Evolutionary conservation across 2,113 vertebrate species (phyloP).

Genomic region (Saimiri boliviensis): DNA sequence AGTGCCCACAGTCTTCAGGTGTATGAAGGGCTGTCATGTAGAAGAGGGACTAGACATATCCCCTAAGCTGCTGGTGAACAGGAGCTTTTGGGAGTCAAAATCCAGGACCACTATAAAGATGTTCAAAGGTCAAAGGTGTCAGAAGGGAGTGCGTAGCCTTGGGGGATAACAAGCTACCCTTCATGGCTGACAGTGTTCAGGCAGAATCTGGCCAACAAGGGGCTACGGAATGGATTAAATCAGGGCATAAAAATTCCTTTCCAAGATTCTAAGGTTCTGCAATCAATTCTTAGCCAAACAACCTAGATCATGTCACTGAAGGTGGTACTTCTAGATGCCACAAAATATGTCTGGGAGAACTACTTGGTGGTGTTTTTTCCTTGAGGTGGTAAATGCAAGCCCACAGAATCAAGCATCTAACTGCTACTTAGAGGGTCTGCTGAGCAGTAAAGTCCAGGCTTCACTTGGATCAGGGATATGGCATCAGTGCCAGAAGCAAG

Average conservation of each 20-base stretch:
- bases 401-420: neutral
- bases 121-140: neutral
- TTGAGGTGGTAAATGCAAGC: neutral
- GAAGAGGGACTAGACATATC: neutral
- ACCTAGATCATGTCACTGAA: neutral
- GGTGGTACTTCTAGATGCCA: neutral
- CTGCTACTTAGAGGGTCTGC: neutral
- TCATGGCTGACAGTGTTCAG: neutral
- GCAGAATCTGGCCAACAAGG: neutral
- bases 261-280: neutral
- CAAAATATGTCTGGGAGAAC: neutral
- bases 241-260: neutral
- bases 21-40: neutral
- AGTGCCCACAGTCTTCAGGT: neutral
- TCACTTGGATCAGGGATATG: neutral
- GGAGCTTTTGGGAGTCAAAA: neutral
- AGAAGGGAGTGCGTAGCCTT: neutral
- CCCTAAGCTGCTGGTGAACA: neutral
- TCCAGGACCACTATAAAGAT: neutral
- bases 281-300: neutral
- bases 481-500: neutral
- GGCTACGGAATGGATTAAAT: neutral
- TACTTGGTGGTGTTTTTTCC: neutral
- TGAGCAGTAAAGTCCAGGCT: neutral
- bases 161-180: neutral